phyloP scores from a whole-genome alignment of 2,888 invertebrate species.

The Deilephila elpenor region DNA sequence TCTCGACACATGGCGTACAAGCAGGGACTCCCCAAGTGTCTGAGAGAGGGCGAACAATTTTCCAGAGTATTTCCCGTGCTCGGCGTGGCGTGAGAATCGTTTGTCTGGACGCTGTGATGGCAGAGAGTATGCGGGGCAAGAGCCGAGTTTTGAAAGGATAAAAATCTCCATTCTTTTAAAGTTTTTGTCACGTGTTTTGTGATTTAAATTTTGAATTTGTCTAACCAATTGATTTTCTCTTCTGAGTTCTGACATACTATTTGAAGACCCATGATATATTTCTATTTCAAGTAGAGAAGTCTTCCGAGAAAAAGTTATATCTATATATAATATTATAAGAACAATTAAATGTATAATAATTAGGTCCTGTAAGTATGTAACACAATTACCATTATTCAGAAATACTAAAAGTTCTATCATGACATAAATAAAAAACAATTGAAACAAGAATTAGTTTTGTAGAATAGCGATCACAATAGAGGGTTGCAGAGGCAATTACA shows the following conservation, averaged over 20 bases:
- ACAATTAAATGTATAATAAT: no score
- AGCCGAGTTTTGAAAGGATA: not conserved
- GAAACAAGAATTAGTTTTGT: no score
- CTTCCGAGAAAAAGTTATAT: no score
- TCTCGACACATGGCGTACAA: conserved; percentile 1
- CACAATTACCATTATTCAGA: no score
- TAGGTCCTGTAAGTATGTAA: no score
- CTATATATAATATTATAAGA: no score
- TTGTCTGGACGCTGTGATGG: conserved; percentile 31
- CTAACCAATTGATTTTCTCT: no score
- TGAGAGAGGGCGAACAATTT: conserved; percentile 30
- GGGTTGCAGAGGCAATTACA: conserved; percentile 13
- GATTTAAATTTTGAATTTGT: no score
- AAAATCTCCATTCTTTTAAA: not conserved
- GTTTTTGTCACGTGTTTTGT: not conserved
- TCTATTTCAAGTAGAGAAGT: no score
- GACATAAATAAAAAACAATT: not conserved
- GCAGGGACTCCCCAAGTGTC: not conserved
- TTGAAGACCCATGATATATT: no score
- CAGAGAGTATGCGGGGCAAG: not conserved
- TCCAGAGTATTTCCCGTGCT: conserved; percentile 34
- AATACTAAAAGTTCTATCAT: no score
- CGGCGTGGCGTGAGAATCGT: conserved; percentile 34
- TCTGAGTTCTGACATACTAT: no score
- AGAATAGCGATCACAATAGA: not conserved